These are phyloP conservation scores for Tichodroma muraria DNA, from an alignment of 2,113 vertebrate genomes.

Conservation along the genomic window DNA sequence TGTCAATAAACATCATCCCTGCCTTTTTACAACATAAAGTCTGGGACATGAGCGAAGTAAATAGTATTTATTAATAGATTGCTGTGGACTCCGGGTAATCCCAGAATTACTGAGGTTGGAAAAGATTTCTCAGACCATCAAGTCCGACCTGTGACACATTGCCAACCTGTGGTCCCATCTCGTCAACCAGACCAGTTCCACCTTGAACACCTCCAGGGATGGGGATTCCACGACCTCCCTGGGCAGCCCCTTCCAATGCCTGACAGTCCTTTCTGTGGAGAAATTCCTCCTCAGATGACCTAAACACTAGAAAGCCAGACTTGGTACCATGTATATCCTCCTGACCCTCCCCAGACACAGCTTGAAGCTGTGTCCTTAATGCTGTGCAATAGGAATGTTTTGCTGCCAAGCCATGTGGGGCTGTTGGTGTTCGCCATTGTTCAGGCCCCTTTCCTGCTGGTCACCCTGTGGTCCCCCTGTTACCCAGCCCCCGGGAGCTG, in stretches of 20 bases:
- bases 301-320: too few relatives aligned
- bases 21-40: neutral
- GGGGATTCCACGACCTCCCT: neutral
- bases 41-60: neutral
- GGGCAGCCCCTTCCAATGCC: neutral
- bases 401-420: neutral
- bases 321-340: too few relatives aligned
- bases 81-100: neutral
- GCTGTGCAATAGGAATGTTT: rapidly evolving
- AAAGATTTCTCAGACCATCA: neutral
- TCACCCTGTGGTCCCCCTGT: neutral
- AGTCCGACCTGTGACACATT: neutral
- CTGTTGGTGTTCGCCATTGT: rapidly evolving
- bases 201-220: neutral
- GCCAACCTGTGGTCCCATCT: neutral
- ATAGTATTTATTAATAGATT: neutral
- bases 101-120: neutral
- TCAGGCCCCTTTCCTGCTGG: neutral
- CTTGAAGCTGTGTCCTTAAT: neutral
- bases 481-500: neutral
- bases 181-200: neutral
- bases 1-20: neutral
- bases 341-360: neutral
- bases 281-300: neutral
- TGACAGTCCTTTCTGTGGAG: neutral